Evolutionary conservation across 1,140 invertebrate genomes (phyloP).

Genomic region (Drosophila guanche): DNA sequence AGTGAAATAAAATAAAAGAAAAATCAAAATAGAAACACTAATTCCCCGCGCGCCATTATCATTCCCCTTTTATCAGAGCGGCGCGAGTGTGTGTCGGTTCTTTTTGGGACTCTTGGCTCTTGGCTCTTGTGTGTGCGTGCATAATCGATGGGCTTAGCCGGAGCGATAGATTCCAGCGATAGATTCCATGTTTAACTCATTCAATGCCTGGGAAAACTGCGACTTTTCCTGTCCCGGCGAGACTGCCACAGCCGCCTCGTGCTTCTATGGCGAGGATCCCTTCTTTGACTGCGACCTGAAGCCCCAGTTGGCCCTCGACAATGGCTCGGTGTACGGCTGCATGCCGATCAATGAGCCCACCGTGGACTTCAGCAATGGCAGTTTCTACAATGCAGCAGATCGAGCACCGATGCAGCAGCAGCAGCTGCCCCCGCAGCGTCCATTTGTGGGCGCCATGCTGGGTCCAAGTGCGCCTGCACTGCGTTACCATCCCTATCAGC

Average conservation of each 20-base stretch:
- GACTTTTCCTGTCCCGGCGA: conserved; percentile 60
- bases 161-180: conserved; percentile 22
- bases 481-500: conserved; percentile 66
- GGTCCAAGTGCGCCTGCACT: conserved; percentile 11
- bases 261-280: conserved; percentile 71
- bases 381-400: conserved; percentile 38
- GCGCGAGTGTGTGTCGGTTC: neutral
- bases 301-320: neutral
- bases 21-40: conserved; percentile 12
- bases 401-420: neutral
- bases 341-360: conserved; percentile 60
- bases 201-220: conserved; percentile 59
- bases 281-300: conserved; percentile 55
- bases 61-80: conserved; percentile 14
- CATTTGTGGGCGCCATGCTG: conserved; percentile 38
- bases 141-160: conserved; percentile 43
- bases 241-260: neutral
- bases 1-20: neutral
- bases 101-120: too few species aligned
- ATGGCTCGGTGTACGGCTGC: conserved; percentile 49
- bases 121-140: conserved; percentile 11
- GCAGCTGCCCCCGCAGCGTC: neutral
- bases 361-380: conserved; percentile 60
- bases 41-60: conserved; percentile 7
- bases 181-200: conserved; percentile 61